phyloP scores from a whole-genome alignment of 2,888 invertebrate species.

The Megalurothrips usitatus region DNA sequence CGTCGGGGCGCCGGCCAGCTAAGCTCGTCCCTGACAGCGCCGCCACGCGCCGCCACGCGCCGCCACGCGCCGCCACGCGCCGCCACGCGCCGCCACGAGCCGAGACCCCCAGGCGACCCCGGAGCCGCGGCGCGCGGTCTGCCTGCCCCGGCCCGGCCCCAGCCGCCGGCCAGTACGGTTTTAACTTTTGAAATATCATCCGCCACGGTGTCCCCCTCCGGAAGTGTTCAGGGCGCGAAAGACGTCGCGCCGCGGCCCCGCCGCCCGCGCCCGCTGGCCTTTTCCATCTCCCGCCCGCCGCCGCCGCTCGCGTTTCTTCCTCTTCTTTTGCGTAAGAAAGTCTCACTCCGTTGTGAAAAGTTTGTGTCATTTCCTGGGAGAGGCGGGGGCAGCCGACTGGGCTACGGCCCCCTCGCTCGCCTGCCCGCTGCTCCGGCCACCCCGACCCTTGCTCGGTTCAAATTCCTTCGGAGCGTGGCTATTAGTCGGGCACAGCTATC shows the following conservation, averaged over 20 bases:
- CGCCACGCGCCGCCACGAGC: background rate
- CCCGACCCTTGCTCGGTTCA: background rate
- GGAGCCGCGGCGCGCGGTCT: too few species aligned
- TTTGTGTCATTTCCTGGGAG: constrained; percentile 14
- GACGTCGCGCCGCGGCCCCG: too few species aligned
- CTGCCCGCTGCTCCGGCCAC: background rate
- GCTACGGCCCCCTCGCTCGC: background rate
- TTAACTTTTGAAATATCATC: too few species aligned
- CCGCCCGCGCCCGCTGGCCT: too few species aligned
- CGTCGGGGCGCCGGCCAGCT: background rate
- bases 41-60: background rate
- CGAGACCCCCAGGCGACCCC: too few species aligned
- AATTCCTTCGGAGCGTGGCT: background rate
- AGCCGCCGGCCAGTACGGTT: too few species aligned
- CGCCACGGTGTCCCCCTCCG: too few species aligned
- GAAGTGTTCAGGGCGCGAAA: too few species aligned
- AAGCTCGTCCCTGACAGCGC: background rate
- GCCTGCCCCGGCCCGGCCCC: too few species aligned
- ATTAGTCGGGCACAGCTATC: constrained; percentile 9
- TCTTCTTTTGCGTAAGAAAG: background rate
- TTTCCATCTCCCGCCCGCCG: too few species aligned
- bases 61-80: background rate
- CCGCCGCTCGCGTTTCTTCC: too few species aligned
- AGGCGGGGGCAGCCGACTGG: background rate
- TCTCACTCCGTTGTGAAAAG: constrained; percentile 9